Percentiles rank a stretch among this genome's conserved stretches.
Conservation (phyloP, 2,888 invertebrate genomes). For the Willowsia nigromaculata region DNA sequence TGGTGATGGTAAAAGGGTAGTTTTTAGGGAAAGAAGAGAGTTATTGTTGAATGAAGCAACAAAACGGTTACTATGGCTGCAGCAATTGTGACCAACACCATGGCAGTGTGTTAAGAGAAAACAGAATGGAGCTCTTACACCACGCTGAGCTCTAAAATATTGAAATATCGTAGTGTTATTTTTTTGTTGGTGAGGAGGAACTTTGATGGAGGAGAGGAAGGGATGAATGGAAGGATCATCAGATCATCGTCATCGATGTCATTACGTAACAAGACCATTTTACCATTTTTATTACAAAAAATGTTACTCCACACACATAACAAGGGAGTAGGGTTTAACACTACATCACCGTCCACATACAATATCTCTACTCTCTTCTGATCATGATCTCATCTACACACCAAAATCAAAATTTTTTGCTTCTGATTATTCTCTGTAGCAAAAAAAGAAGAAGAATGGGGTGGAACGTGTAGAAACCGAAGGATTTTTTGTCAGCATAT, state of each 20-base stretch:
- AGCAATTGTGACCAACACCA: neutral
- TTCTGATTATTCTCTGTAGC: too few species aligned
- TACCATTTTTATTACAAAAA: conserved; percentile 42
- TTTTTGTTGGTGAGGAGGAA: neutral
- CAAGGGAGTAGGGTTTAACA: too few species aligned
- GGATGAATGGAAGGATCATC: conserved; percentile 47
- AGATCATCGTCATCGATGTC: neutral
- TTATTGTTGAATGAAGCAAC: neutral
- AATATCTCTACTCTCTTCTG: neutral
- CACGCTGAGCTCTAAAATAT: neutral
- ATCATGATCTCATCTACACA: neutral
- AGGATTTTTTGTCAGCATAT: neutral
- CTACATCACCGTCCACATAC: neutral
- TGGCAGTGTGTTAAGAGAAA: too few species aligned
- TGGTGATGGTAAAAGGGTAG: neutral
- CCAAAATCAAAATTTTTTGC: neutral
- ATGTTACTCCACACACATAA: too few species aligned
- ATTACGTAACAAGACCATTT: conserved; percentile 12
- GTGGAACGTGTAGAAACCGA: neutral
- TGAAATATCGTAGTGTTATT: neutral
- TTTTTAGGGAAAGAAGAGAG: neutral
- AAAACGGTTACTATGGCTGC: neutral
- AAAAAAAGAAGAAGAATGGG: neutral
- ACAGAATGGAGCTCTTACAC: too few species aligned
- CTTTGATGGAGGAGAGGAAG: conserved; percentile 29